A percentile compares a stretch with the other conserved stretches of the same genome.
These are phyloP conservation scores for Penaeus indicus DNA, from an alignment of 1,140 invertebrate genomes.

Conservation along the genomic window DNA sequence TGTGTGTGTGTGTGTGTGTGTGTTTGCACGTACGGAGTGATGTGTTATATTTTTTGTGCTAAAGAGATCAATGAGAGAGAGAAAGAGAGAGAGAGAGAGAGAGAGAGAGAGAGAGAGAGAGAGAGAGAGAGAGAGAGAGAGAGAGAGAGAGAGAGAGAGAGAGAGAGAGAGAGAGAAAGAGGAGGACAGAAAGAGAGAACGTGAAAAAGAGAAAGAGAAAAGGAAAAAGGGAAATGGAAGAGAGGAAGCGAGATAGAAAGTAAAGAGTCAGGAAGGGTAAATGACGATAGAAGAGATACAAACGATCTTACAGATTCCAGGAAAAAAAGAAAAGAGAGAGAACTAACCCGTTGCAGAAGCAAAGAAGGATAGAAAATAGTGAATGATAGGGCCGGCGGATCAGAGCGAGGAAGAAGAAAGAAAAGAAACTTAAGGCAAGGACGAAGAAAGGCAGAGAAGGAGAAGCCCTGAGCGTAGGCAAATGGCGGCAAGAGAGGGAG, in stretches of 20 bases:
- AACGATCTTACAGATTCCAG: background rate
- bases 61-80: no score
- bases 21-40: no score
- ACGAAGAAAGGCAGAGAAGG: background rate
- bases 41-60: no score
- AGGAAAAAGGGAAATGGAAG: background rate
- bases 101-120: conserved; percentile 33
- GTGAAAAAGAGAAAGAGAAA: background rate
- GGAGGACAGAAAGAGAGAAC: conserved; percentile 24
- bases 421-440: conserved; percentile 3
- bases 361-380: background rate
- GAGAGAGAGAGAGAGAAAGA: conserved; percentile 19
- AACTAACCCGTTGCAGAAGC: no score
- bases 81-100: background rate
- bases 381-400: background rate
- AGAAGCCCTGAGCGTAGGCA: no score
- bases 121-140: conserved; percentile 28
- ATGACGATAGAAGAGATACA: no score
- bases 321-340: no score
- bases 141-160: background rate
- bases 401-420: background rate
- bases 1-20: no score
- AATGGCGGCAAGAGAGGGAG: no score
- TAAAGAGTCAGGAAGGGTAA: no score
- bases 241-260: no score